phyloP scores from a whole-genome alignment of 37 sponge, comb jelly and placozoan genomes.

The Tethya wilhelma region DNA sequence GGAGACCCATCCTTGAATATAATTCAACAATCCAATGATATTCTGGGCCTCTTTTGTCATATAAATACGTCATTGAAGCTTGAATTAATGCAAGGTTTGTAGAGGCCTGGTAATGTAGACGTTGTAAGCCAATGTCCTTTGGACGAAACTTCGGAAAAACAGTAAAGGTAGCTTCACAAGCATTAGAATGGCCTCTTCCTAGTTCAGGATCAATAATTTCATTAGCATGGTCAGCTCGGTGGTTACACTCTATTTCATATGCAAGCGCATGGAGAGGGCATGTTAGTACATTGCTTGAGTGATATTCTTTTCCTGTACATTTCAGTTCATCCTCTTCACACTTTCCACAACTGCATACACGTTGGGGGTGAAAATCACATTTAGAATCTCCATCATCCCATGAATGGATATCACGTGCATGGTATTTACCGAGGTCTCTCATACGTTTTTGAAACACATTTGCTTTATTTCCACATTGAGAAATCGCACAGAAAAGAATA shows the following conservation, averaged over 20 bases:
- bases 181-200: too few species aligned
- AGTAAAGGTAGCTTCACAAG: too few species aligned
- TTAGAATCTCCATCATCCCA: slow-evolving; percentile 33
- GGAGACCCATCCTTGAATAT: too few species aligned
- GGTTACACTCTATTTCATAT: slow-evolving; percentile 35
- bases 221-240: slow-evolving; percentile 3
- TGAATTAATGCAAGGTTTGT: background rate
- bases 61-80: background rate
- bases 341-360: slow-evolving; percentile 25
- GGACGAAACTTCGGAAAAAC: too few species aligned
- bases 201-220: background rate
- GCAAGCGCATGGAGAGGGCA: slow-evolving; percentile 30
- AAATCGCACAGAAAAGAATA: background rate
- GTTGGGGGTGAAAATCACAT: slow-evolving; percentile 39
- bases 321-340: slow-evolving; percentile 18
- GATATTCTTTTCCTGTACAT: slow-evolving; percentile 25
- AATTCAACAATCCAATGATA: too few species aligned
- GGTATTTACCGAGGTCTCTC: slow-evolving; percentile 8
- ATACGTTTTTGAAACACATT: background rate
- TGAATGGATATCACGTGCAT: slow-evolving; percentile 34
- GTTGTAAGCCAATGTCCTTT: too few species aligned
- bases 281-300: slow-evolving; percentile 1
- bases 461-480: background rate
- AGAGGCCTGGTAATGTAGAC: background rate
- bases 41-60: background rate